phyloP scores from a whole-genome alignment of 2,113 vertebrate genomes.

The Paradisaea rubra region DNA sequence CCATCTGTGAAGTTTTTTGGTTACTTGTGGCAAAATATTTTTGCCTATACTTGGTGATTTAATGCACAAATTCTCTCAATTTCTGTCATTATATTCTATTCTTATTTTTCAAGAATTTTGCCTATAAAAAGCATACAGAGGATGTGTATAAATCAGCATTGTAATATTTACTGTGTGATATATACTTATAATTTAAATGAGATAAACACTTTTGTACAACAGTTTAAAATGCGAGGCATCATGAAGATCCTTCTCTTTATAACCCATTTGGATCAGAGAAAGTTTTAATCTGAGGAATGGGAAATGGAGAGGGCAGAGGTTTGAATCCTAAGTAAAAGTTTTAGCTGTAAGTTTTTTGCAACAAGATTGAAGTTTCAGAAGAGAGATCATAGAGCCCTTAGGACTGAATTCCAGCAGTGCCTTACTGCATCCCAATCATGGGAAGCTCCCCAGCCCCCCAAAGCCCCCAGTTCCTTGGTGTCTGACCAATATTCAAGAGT shows the following conservation, averaged over 20 bases:
- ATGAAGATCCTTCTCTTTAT: neutral
- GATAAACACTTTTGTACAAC: neutral
- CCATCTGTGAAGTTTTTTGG: neutral
- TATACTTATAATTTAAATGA: neutral
- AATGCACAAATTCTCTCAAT: neutral
- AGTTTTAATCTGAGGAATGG: neutral
- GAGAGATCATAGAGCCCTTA: neutral
- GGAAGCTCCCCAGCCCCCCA: neutral
- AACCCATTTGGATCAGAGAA: neutral
- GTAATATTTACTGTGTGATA: neutral
- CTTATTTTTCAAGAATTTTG: neutral
- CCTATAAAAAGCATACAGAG: neutral
- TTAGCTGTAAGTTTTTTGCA: neutral
- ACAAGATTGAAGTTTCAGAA: neutral
- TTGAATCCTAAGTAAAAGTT: neutral
- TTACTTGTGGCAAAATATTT: neutral
- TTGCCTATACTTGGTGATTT: neutral
- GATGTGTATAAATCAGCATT: neutral
- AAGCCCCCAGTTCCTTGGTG: neutral
- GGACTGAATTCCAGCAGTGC: neutral
- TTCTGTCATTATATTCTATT: neutral
- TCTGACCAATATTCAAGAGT: neutral
- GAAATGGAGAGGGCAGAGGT: neutral
- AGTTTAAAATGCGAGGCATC: neutral
- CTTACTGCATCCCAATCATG: neutral